A percentile compares a stretch with the other conserved stretches of the same genome.
phyloP scores from a whole-genome alignment of 2,113 vertebrate genomes.

The Oreocharis arfaki region DNA sequence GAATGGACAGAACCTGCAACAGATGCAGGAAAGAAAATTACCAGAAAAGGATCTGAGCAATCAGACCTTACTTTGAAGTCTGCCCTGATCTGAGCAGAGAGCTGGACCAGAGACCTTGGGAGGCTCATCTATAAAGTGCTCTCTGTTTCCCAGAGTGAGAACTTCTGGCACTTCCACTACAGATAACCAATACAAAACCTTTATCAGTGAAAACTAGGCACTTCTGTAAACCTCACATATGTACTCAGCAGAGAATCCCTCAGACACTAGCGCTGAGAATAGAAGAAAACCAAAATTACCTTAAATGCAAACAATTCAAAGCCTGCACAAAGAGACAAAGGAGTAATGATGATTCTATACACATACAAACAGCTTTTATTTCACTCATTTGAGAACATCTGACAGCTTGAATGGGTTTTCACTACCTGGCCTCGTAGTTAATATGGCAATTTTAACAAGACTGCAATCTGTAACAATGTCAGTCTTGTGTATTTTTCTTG shows the following conservation, averaged over 20 bases:
- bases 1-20: neutral
- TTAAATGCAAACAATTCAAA: constrained; percentile 33
- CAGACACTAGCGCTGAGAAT: neutral
- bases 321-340: neutral
- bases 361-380: constrained; percentile 53
- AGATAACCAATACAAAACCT: neutral
- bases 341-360: constrained; percentile 19
- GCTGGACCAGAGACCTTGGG: neutral
- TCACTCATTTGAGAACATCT: constrained; percentile 41
- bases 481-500: constrained; percentile 29
- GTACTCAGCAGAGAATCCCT: neutral
- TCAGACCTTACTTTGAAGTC: neutral
- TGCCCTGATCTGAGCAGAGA: neutral
- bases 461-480: constrained; percentile 33
- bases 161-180: neutral
- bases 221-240: neutral
- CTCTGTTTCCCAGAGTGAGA: neutral
- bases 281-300: constrained; percentile 22
- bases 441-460: constrained; percentile 44
- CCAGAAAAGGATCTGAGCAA: neutral
- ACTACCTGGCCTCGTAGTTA: constrained; percentile 32
- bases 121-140: neutral
- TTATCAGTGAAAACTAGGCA: neutral
- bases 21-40: neutral
- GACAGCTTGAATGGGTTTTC: constrained; percentile 55